A percentile compares a stretch with the other conserved stretches of the same genome.
phyloP scores from a whole-genome alignment of 2,888 invertebrate species.

The Volucella zonaria region DNA sequence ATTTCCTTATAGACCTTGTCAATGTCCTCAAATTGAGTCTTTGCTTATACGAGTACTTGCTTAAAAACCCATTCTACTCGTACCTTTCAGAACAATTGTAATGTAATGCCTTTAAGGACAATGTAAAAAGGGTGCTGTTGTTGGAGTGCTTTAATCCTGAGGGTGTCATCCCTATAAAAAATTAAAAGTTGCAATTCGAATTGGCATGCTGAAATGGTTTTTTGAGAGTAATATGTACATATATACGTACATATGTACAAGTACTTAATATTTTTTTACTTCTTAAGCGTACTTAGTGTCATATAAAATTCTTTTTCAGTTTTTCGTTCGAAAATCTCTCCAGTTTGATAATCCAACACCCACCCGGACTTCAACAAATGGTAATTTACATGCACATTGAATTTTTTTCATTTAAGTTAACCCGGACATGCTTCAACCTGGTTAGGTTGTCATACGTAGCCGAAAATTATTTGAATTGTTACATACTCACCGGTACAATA shows the following conservation, averaged over 20 bases:
- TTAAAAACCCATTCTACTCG: slow-evolving; percentile 5
- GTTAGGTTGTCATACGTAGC: neutral
- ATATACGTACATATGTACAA: slow-evolving; percentile 43
- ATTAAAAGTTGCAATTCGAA: slow-evolving; percentile 43
- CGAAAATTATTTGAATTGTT: slow-evolving; percentile 27
- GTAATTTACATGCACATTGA: slow-evolving; percentile 17
- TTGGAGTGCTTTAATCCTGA: slow-evolving; percentile 7
- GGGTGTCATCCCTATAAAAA: slow-evolving; percentile 1
- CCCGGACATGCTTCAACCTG: neutral
- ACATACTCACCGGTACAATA: slow-evolving; percentile 87
- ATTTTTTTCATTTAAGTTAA: slow-evolving; percentile 35
- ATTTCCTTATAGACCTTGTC: slow-evolving; percentile 50
- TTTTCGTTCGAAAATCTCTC: slow-evolving; percentile 58
- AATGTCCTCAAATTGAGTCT: slow-evolving; percentile 52
- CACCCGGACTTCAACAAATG: slow-evolving; percentile 16
- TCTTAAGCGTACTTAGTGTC: too few relatives aligned
- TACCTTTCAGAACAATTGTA: neutral
- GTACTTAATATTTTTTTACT: too few relatives aligned
- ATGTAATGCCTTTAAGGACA: slow-evolving; percentile 21
- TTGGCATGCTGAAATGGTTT: slow-evolving; percentile 20
- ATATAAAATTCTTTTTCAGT: too few relatives aligned
- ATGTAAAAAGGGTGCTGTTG: slow-evolving; percentile 1
- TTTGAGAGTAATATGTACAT: slow-evolving; percentile 10
- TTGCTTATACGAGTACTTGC: slow-evolving; percentile 16
- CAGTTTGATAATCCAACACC: slow-evolving; percentile 61